These are phyloP conservation scores for Myodes glareolus DNA, from an alignment of 2,113 vertebrate species.

Conservation along the genomic window DNA sequence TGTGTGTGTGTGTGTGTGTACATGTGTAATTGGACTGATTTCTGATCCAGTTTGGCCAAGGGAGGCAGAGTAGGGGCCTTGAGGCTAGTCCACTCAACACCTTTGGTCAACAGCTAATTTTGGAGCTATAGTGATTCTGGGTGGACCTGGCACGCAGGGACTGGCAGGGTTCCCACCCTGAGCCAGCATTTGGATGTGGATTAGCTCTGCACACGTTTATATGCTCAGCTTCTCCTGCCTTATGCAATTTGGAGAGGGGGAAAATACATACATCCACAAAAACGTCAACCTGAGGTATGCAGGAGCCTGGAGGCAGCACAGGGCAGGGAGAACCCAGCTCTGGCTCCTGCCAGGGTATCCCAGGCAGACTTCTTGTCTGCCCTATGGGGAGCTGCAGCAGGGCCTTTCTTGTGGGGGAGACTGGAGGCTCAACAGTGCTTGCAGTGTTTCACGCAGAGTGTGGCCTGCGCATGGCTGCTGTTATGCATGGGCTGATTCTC, in stretches of 20 bases:
- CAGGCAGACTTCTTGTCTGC: conserved; percentile 55
- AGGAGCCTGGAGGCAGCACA: conserved; percentile 68
- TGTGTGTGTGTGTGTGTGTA: background rate
- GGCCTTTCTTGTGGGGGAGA: background rate
- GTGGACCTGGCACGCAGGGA: conserved; percentile 66
- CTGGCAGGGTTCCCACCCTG: conserved; percentile 72
- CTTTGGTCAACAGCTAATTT: conserved; percentile 69
- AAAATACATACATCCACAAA: conserved; percentile 60
- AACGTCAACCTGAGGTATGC: conserved; percentile 73
- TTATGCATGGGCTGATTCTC: background rate
- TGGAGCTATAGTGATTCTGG: conserved; percentile 59
- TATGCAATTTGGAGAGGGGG: conserved; percentile 74
- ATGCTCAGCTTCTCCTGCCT: conserved; percentile 72
- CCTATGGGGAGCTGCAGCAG: conserved; percentile 26
- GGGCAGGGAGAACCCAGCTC: conserved; percentile 53
- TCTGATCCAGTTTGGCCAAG: conserved; percentile 45
- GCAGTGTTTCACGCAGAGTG: background rate
- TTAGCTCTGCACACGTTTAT: conserved; percentile 73
- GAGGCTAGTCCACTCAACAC: conserved; percentile 28
- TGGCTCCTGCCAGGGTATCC: conserved; percentile 48
- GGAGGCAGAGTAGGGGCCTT: conserved; percentile 5
- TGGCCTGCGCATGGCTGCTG: background rate
- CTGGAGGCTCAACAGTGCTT: background rate
- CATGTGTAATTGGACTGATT: background rate
- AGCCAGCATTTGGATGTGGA: conserved; percentile 72